These are phyloP conservation scores for Hypotaenidia okinawae DNA, from an alignment of 2,797 vertebrate genomes.

Conservation along the genomic window DNA sequence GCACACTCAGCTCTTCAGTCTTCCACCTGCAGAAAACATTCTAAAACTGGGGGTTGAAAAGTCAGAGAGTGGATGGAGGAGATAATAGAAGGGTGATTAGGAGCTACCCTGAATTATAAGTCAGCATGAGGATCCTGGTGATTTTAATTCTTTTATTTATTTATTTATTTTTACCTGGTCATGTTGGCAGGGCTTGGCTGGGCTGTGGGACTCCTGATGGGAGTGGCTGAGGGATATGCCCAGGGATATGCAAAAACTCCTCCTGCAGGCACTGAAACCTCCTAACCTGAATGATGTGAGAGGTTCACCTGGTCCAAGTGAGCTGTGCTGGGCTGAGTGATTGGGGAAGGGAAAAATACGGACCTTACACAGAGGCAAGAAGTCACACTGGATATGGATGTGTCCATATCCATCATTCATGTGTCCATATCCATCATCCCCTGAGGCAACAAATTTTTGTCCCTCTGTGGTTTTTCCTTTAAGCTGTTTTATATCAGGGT, in stretches of 20 bases:
- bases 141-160: too few species aligned
- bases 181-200: background rate
- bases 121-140: background rate
- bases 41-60: too few species aligned
- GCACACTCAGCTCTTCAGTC: too few species aligned
- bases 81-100: accelerated
- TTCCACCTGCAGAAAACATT: too few species aligned
- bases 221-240: background rate
- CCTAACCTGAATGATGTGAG: background rate
- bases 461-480: background rate
- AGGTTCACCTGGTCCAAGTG: background rate
- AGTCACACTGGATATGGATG: background rate
- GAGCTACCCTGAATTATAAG: background rate
- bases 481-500: background rate
- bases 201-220: background rate
- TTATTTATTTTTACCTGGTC: background rate
- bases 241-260: background rate
- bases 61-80: background rate
- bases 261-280: background rate
- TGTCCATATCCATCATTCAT: background rate
- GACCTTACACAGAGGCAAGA: background rate
- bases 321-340: accelerated
- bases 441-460: background rate
- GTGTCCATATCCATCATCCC: background rate
- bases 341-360: background rate